A percentile compares a stretch with the other conserved stretches of the same genome.
These are phyloP conservation scores for Patagioenas fasciata DNA, from an alignment of 2,113 vertebrate species.

Conservation along the genomic window DNA sequence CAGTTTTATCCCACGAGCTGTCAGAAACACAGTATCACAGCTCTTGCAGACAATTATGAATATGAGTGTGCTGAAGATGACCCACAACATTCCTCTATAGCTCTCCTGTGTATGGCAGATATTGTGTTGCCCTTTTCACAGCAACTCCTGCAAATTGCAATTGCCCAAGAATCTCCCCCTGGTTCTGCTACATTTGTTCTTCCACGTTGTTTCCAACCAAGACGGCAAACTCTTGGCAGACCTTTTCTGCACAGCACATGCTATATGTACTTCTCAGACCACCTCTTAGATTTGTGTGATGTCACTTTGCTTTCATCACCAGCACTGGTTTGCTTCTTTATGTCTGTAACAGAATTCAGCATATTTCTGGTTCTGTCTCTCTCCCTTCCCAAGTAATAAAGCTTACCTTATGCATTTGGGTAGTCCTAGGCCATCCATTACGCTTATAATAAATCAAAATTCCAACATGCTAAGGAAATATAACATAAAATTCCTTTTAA, in stretches of 20 bases:
- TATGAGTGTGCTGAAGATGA: background rate
- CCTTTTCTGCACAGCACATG: fast-evolving
- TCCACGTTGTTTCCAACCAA: background rate
- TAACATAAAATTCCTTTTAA: background rate
- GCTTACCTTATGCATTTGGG: background rate
- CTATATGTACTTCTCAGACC: background rate
- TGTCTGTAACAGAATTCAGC: background rate
- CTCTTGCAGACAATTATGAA: background rate
- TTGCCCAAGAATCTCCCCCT: background rate
- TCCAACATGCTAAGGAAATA: background rate
- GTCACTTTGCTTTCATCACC: background rate
- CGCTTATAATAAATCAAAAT: background rate
- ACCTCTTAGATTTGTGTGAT: background rate
- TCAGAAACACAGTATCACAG: background rate
- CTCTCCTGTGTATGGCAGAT: background rate
- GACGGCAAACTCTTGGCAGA: background rate
- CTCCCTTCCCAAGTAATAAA: background rate
- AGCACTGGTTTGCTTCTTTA: background rate
- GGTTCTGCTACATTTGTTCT: background rate
- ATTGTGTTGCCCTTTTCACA: background rate
- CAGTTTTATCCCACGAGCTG: background rate
- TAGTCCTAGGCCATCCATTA: background rate
- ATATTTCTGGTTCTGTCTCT: background rate
- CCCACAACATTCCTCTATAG: background rate
- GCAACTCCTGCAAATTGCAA: background rate